Conservation (phyloP, 2,113 vertebrate species). For the Rhea americana region DNA sequence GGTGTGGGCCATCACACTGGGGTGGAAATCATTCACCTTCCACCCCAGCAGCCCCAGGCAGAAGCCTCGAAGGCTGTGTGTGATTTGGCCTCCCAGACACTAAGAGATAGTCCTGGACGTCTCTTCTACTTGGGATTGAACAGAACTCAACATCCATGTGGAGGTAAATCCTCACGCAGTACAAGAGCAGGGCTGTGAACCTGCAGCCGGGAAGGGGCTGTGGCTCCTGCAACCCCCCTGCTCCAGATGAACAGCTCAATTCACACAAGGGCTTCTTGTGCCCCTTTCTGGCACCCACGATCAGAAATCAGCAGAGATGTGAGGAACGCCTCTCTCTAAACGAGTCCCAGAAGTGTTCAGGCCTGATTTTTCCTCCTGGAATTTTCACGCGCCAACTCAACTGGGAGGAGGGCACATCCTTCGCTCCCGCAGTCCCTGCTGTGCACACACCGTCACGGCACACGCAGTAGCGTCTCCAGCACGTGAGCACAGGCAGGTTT, state of each 20-base stretch:
- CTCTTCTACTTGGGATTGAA: neutral
- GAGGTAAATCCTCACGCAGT: neutral
- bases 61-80: neutral
- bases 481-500: no score
- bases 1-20: no score
- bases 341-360: fast-evolving
- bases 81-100: neutral
- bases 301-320: no score
- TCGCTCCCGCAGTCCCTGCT: no score
- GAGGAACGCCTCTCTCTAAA: no score
- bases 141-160: neutral
- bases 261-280: neutral
- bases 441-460: no score
- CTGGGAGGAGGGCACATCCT: no score
- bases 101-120: neutral
- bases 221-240: no score
- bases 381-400: no score
- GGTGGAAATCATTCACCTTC: neutral
- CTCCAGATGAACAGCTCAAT: no score
- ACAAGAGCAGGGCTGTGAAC: neutral
- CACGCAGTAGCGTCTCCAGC: no score
- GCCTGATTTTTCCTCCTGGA: neutral
- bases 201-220: no score
- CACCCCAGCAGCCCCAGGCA: neutral
- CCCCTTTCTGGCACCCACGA: fast-evolving